A percentile compares a stretch with the other conserved stretches of the same genome.
phyloP scores from a whole-genome alignment of 2,113 vertebrate species.

The Quiscalus mexicanus region DNA sequence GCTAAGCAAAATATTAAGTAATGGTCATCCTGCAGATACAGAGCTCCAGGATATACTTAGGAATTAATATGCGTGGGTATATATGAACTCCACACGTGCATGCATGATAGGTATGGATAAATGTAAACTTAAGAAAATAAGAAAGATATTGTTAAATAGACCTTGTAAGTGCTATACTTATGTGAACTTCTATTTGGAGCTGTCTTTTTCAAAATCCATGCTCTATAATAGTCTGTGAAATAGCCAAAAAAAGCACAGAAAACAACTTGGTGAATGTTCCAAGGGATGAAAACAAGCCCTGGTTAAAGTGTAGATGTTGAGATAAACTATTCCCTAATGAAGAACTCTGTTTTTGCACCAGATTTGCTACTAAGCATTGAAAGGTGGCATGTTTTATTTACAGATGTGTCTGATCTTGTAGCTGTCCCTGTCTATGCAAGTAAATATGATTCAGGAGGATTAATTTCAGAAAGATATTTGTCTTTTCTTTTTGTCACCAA shows the following conservation, averaged over 20 bases:
- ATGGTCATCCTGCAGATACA: not conserved
- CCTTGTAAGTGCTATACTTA: not conserved
- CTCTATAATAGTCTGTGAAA: not conserved
- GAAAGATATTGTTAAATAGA: not conserved
- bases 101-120: not conserved
- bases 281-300: not conserved
- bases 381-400: not conserved
- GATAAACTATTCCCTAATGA: not conserved
- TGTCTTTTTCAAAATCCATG: not conserved
- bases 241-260: not conserved
- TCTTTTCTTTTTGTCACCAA: not conserved
- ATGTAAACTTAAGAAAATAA: not conserved
- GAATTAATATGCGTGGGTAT: not conserved
- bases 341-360: not conserved
- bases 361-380: not conserved
- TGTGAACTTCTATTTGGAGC: not conserved
- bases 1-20: not conserved
- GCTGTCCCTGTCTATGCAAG: not conserved
- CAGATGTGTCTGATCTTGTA: not conserved
- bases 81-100: rapidly evolving
- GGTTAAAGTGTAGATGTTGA: not conserved
- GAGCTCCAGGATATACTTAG: not conserved
- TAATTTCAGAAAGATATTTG: not conserved
- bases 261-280: not conserved
- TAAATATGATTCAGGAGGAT: not conserved